phyloP scores from a whole-genome alignment of 2,113 vertebrate genomes.

The Fukomys damarensis region DNA sequence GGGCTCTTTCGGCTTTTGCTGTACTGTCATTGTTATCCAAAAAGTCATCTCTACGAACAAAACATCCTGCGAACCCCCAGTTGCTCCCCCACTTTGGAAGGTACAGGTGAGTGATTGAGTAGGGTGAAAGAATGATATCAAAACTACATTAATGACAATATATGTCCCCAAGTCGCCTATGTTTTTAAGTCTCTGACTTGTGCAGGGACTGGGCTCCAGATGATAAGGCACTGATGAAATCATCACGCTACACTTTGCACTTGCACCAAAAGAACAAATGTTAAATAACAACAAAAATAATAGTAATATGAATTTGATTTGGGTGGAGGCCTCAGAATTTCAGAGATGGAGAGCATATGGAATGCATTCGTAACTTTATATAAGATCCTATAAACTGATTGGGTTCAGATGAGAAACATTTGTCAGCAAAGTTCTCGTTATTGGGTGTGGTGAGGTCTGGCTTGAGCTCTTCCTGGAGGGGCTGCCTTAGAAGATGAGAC shows the following conservation, averaged over 20 bases:
- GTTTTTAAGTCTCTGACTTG: neutral
- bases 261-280: slow-evolving; percentile 57
- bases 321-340: slow-evolving; percentile 15
- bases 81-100: neutral
- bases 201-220: neutral
- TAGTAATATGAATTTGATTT: slow-evolving; percentile 56
- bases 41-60: neutral
- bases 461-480: neutral
- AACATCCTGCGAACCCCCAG: neutral
- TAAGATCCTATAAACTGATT: slow-evolving; percentile 42
- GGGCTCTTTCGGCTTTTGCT: neutral
- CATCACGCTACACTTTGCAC: neutral
- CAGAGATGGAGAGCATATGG: slow-evolving; percentile 53
- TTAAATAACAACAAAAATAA: slow-evolving; percentile 56
- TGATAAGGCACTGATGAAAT: slow-evolving; percentile 19
- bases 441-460: slow-evolving; percentile 49
- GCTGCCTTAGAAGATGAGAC: slow-evolving; percentile 29
- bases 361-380: slow-evolving; percentile 26
- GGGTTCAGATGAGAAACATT: slow-evolving; percentile 71
- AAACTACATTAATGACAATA: neutral
- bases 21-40: neutral
- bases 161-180: neutral
- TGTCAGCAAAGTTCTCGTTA: slow-evolving; percentile 62
- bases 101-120: neutral
- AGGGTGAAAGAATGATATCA: neutral